Evolutionary conservation across 2,888 invertebrate species (phyloP).

Genomic region (Dryococelus australis): DNA sequence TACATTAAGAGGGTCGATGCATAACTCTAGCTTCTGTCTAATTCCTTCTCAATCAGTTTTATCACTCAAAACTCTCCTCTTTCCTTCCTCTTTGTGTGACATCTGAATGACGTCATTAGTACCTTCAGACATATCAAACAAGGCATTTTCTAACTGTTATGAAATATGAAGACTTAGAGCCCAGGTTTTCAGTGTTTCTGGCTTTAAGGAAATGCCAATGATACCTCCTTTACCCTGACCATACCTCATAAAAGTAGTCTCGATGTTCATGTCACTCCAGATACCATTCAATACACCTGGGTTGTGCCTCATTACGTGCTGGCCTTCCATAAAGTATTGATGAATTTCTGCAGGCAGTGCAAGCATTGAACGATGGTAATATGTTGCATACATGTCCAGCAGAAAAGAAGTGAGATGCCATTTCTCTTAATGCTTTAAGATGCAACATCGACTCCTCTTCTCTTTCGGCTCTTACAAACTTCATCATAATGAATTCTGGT

Average conservation of each 20-base stretch:
- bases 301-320: conserved; percentile 20
- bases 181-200: conserved; percentile 22
- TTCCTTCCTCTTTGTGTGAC: neutral
- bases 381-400: conserved; percentile 22
- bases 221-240: conserved; percentile 1
- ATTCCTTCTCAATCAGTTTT: neutral
- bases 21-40: neutral
- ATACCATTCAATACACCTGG: neutral
- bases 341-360: neutral
- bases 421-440: conserved; percentile 26
- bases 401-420: neutral
- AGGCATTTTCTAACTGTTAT: conserved; percentile 24
- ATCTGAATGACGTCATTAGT: neutral
- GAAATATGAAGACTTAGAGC: conserved; percentile 3
- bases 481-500: conserved; percentile 26
- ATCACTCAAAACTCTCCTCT: neutral
- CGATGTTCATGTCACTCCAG: conserved; percentile 22
- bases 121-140: conserved; percentile 4
- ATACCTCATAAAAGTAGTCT: conserved; percentile 24
- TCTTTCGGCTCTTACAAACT: conserved; percentile 24
- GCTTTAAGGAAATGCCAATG: conserved; percentile 24
- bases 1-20: neutral
- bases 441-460: conserved; percentile 9
- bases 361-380: neutral
- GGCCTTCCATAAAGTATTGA: neutral